phyloP scores from a whole-genome alignment of 2,113 vertebrate species.

The Stigmatopora nigra region DNA sequence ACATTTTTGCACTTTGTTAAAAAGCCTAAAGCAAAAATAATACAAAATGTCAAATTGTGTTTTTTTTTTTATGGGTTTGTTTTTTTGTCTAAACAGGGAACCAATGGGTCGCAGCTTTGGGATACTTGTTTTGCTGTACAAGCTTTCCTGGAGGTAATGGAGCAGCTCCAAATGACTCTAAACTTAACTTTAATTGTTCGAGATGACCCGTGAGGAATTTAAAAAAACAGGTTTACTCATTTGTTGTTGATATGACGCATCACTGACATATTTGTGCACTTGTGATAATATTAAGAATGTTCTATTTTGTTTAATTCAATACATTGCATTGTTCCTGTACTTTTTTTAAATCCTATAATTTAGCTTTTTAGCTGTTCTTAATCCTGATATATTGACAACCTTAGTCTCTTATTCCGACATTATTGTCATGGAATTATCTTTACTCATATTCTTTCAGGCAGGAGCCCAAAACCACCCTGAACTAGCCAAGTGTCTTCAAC shows the following conservation, averaged over 20 bases:
- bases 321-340: too few relatives aligned
- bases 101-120: conserved; percentile 95
- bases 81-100: conserved; percentile 70
- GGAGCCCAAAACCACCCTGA: conserved; percentile 75
- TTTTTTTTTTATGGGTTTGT: too few relatives aligned
- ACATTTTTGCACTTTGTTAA: too few relatives aligned
- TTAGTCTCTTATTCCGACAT: too few relatives aligned
- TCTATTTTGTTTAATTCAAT: background rate
- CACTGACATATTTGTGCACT: background rate
- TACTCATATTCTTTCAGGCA: conserved; percentile 66
- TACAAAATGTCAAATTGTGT: too few relatives aligned
- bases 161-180: too few relatives aligned
- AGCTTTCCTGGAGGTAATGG: conserved; percentile 84
- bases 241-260: background rate
- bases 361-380: too few relatives aligned
- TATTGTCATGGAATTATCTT: too few relatives aligned
- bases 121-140: conserved; percentile 91
- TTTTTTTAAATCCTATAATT: too few relatives aligned
- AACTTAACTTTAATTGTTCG: background rate
- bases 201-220: background rate
- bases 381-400: too few relatives aligned
- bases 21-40: too few relatives aligned
- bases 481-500: conserved; percentile 70
- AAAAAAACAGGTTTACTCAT: background rate
- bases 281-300: background rate